Evolutionary conservation across 2,888 invertebrate genomes (phyloP), one percentile per base, ranked within the genome.

Genomic region (Pachliopta kotzebuea): DNA sequence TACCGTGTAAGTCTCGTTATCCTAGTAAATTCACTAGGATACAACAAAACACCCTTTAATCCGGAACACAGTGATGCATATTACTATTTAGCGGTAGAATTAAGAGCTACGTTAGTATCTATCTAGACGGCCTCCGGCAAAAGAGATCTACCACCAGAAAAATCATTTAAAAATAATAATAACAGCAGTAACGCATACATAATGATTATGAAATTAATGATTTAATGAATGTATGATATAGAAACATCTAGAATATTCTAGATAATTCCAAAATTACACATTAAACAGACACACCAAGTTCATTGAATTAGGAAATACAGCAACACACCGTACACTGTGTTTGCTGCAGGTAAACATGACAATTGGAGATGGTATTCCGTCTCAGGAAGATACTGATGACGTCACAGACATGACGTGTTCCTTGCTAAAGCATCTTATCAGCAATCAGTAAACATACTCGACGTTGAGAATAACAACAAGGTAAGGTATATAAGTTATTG

Each of bases 351-450:
- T 29, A 56, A 65, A 65, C 57, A 65, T 56, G 63, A 54, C 37
- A 37, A 56, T 21, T n/a, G 29, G 53, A 45, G 54, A 63, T 17
- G 61, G 53, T 29, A 52, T 56, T 37, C 57, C 24, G 53, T 49
- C 57, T n/a, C 53, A 65, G 65, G 57, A 57, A 57, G 65, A 42
- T n/a, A 20, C 24, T 37, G 4, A 55, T 65, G 61, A 61, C 57
- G 65, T 65, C 65, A 65, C 57, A 29, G 29, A 23, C 18, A 17
- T 65, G 42, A 65, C 54, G 49, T 61, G 45, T 55, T 56, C 54
- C 56, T 4, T 55, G 29, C 29, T 56, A n/a, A 4, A n/a, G n/a
- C n/a, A n/a, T n/a, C 45, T 45, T 18, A 45, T 42, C n/a, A 26
- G 11, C 50, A 9, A n/a, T 21, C 21, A n/a, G 50, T 21, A 52